Conservation (phyloP, 2,888 invertebrate genomes). For the Podabrus alpinus region DNA sequence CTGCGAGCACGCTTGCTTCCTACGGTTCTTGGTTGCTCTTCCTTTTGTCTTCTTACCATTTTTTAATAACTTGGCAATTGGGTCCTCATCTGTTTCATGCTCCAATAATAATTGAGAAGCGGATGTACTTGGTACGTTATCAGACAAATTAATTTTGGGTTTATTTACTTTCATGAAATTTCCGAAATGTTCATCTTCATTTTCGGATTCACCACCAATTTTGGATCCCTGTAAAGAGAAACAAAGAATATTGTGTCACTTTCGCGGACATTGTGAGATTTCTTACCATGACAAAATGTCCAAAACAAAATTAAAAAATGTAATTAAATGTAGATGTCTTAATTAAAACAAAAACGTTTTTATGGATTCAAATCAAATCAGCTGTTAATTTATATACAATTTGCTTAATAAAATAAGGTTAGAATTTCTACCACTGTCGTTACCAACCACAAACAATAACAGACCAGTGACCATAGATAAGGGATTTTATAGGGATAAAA, state of each 20-base stretch:
- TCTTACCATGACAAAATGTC: background rate
- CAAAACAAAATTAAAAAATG: no score
- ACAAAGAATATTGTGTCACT: background rate
- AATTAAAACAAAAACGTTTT: no score
- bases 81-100: background rate
- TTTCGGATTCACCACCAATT: background rate
- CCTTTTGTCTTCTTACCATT: background rate
- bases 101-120: background rate
- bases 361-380: no score
- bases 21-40: background rate
- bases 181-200: background rate
- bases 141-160: background rate
- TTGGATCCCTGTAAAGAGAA: background rate
- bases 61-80: background rate
- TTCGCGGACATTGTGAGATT: background rate
- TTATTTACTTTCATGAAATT: background rate
- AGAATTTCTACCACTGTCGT: no score
- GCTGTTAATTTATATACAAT: no score
- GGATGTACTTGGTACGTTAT: background rate
- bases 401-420: no score
- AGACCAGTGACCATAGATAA: no score
- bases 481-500: no score
- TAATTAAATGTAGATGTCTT: no score
- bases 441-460: no score
- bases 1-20: background rate